A percentile compares a stretch with the other conserved stretches of the same genome.
Evolutionary conservation across 2,888 invertebrate species (phyloP).

Genomic region (Metopia argyrocephala): DNA sequence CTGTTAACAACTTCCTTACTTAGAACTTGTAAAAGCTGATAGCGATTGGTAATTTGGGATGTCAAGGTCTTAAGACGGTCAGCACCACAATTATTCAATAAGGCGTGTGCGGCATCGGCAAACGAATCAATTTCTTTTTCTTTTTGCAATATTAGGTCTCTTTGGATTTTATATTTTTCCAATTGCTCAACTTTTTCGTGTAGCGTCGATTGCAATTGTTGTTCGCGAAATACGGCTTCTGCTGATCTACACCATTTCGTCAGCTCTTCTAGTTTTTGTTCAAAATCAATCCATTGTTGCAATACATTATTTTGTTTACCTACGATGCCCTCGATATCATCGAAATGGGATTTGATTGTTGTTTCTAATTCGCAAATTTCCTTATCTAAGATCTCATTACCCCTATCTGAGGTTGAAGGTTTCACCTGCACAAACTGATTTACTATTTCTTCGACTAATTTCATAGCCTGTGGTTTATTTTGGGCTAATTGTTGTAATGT

Average conservation of each 20-base stretch:
- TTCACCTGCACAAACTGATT: slow-evolving; percentile 83
- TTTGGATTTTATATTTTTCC: slow-evolving; percentile 84
- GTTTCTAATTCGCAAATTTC: slow-evolving; percentile 86
- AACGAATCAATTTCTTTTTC: slow-evolving; percentile 93
- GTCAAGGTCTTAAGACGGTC: slow-evolving; percentile 92
- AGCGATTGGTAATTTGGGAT: slow-evolving; percentile 92
- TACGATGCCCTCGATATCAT: slow-evolving; percentile 84
- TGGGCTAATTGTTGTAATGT: slow-evolving; percentile 83
- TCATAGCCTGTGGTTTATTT: slow-evolving; percentile 83
- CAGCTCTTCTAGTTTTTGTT: slow-evolving; percentile 87
- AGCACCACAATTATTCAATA: slow-evolving; percentile 90
- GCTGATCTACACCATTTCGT: slow-evolving; percentile 92
- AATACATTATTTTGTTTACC: slow-evolving; percentile 87
- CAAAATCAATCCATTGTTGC: slow-evolving; percentile 92
- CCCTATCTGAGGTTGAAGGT: slow-evolving; percentile 89
- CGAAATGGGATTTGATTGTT: slow-evolving; percentile 83
- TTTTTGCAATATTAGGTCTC: slow-evolving; percentile 87
- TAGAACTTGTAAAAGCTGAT: slow-evolving; percentile 87
- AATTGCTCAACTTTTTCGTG: slow-evolving; percentile 89
- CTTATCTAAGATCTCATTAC: slow-evolving; percentile 85
- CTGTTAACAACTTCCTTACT: slow-evolving; percentile 92
- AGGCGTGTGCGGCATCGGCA: slow-evolving; percentile 91
- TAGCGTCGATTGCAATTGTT: slow-evolving; percentile 88
- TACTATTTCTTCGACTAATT: slow-evolving; percentile 84
- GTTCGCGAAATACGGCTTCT: slow-evolving; percentile 92